A percentile compares a stretch with the other conserved stretches of the same genome.
Conservation (phyloP, 2,113 vertebrate species). For the Ictidomys tridecemlineatus region DNA sequence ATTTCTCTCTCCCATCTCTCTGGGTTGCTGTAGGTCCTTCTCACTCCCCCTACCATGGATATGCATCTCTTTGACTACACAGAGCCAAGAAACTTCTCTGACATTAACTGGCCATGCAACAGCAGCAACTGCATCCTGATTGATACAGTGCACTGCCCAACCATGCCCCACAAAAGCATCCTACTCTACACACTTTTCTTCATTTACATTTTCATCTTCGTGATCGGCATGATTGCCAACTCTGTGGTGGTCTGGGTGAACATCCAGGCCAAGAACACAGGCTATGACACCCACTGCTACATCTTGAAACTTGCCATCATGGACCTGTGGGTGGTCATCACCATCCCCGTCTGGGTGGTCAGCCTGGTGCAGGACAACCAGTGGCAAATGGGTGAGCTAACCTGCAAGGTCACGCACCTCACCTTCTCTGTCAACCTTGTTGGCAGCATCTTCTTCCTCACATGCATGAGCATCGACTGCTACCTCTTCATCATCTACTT, state of each 20-base stretch:
- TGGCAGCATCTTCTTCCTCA: conserved; percentile 95
- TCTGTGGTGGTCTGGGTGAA: conserved; percentile 96
- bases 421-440: conserved; percentile 96
- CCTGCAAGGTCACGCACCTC: conserved; percentile 89
- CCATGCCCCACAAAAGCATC: conserved; percentile 88
- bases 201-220: conserved; percentile 95
- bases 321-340: conserved; percentile 93
- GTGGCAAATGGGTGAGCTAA: conserved; percentile 90
- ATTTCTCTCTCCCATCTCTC: rapidly evolving
- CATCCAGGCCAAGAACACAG: conserved; percentile 91
- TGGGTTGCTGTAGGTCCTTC: conserved; percentile 58
- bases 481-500: conserved; percentile 91
- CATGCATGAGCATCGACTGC: conserved; percentile 96
- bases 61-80: conserved; percentile 87
- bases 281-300: conserved; percentile 96
- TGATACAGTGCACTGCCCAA: conserved; percentile 89
- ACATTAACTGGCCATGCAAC: conserved; percentile 89
- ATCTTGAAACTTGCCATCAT: conserved; percentile 94
- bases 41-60: conserved; percentile 83
- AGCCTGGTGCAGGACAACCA: conserved; percentile 93
- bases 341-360: conserved; percentile 93
- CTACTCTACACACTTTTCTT: conserved; percentile 93
- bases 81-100: conserved; percentile 91
- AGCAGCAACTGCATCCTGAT: conserved; percentile 88
- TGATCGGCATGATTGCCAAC: conserved; percentile 94